These are phyloP conservation scores for Tenebrio molitor DNA, from an alignment of 1,140 invertebrate species.

Conservation along the genomic window DNA sequence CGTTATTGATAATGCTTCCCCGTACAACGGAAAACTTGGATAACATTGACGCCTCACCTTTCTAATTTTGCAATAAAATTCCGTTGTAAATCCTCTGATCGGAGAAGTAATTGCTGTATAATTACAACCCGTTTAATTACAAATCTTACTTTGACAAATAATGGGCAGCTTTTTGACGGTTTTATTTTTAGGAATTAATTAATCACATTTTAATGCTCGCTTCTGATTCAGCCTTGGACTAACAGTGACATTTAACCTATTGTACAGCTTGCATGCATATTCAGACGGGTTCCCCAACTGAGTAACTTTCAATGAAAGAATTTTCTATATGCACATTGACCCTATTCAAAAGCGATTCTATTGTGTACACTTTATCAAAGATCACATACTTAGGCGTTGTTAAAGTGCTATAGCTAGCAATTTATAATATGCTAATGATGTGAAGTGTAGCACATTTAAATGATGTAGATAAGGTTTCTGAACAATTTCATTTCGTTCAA, in stretches of 20 bases:
- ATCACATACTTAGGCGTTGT: conserved; percentile 19
- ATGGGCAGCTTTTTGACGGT: background rate
- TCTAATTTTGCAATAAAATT: conserved; percentile 28
- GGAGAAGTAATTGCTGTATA: background rate
- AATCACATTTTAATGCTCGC: background rate
- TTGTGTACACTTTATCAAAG: conserved; percentile 26
- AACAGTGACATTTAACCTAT: conserved; percentile 16
- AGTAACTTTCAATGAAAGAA: conserved; percentile 34
- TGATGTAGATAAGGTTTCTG: conserved; percentile 1
- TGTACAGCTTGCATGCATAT: background rate
- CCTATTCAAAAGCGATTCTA: conserved; percentile 17
- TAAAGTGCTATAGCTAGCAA: conserved; percentile 17
- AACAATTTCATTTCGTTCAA: background rate
- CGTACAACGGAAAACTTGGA: conserved; percentile 13
- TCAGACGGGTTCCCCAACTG: background rate
- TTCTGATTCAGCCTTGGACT: background rate
- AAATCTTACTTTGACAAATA: background rate
- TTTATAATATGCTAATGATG: conserved; percentile 31
- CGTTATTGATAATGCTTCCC: conserved; percentile 4
- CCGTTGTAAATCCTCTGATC: conserved; percentile 9
- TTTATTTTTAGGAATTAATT: background rate
- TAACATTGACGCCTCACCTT: conserved; percentile 31
- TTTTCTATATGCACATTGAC: conserved; percentile 26
- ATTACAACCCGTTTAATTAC: conserved; percentile 4
- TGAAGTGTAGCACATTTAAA: conserved; percentile 14